Conservation (phyloP, 35 echinoderm and acorn worm species). For the Eucidaris tribuloides region DNA sequence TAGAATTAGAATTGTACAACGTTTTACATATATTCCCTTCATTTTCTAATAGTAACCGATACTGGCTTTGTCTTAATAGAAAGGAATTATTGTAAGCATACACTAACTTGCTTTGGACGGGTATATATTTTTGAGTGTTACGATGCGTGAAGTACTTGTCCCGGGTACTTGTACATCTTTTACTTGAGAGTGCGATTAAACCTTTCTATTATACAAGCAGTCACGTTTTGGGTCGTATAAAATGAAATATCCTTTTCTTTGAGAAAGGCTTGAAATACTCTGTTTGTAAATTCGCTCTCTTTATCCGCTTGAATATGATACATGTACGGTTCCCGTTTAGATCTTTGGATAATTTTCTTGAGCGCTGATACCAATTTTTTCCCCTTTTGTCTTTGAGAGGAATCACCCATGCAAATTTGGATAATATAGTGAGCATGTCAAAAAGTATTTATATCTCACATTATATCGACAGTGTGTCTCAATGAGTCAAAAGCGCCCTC, state of each 20-base stretch:
- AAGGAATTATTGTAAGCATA: conserved; percentile 11
- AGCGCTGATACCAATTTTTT: conserved; percentile 2
- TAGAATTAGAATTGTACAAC: not conserved
- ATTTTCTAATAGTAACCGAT: not conserved
- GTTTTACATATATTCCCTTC: conserved; percentile 14
- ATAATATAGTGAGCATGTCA: conserved; percentile 18
- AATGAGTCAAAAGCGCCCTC: too few relatives aligned
- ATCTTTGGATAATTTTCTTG: not conserved
- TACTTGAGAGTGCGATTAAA: conserved; percentile 18
- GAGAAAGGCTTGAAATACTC: not conserved
- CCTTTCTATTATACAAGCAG: conserved; percentile 5
- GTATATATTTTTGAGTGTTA: conserved; percentile 6
- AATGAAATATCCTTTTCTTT: conserved; percentile 2
- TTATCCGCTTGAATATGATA: conserved; percentile 32
- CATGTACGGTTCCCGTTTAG: conserved; percentile 6
- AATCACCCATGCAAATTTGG: conserved; percentile 45
- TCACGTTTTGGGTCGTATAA: conserved; percentile 1
- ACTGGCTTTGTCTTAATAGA: conserved; percentile 1
- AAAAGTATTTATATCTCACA: not conserved
- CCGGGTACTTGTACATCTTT: conserved; percentile 13
- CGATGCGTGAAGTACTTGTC: conserved; percentile 7
- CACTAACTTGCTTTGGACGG: not conserved
- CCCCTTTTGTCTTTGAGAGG: conserved; percentile 32
- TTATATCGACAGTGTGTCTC: too few relatives aligned
- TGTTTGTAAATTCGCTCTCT: conserved; percentile 19